Percentiles rank a stretch among this genome's conserved stretches.
Conservation (phyloP, 2,797 vertebrate species). For the Pachyuromys duprasi region DNA sequence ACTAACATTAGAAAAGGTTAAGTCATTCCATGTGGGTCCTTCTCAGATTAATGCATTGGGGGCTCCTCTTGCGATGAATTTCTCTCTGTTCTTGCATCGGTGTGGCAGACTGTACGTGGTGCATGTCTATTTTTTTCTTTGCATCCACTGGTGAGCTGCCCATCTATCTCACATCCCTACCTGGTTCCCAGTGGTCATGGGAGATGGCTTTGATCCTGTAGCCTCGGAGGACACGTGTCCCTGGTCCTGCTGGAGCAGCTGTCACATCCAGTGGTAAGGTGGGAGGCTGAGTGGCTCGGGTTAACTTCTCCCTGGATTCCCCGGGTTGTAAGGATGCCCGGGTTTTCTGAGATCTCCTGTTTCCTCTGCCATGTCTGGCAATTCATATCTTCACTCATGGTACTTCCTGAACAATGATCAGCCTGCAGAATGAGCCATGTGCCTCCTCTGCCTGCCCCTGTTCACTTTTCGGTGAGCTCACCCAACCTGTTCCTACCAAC, state of each 20-base stretch:
- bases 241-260: background rate
- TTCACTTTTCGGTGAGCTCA: background rate
- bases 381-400: background rate
- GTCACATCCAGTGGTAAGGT: background rate
- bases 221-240: accelerated
- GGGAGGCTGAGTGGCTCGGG: background rate
- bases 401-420: background rate
- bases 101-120: background rate
- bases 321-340: accelerated
- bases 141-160: background rate
- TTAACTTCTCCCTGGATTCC: background rate
- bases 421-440: background rate
- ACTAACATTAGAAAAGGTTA: background rate
- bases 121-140: background rate
- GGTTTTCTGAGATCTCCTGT: background rate
- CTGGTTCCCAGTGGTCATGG: background rate
- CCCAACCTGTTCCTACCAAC: background rate
- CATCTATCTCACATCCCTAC: background rate
- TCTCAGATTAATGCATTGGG: background rate
- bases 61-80: background rate
- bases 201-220: background rate
- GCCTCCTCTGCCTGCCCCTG: background rate
- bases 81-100: background rate
- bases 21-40: background rate
- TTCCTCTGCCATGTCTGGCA: background rate